Evolutionary conservation across 2,797 vertebrate genomes (phyloP), one percentile per base, ranked within the genome.

Genomic region (Sebastes melanostomus): DNA sequence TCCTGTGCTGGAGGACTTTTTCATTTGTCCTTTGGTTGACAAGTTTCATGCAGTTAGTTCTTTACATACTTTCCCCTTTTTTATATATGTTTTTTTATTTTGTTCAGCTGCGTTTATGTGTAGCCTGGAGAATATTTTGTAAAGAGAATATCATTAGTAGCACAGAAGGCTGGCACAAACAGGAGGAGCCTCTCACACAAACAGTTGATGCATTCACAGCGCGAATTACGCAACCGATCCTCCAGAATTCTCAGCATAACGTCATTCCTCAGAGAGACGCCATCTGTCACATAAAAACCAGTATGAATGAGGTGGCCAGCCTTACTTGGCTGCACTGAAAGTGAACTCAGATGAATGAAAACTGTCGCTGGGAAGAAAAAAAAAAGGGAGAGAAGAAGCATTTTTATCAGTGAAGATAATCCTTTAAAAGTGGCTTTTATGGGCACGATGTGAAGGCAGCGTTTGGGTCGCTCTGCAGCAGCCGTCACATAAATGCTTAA

Each of bases 211-310:
- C 54, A 78, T 63, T 65, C 56, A 59, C n/a, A 24, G 67, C 52
- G 30, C 55, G 68, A 79, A 72, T 81, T 74, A 59, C 60, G 6
- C 22, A 60, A 69, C 27, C 1, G 52, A 84, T 85, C 61, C 50
- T 65, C 22, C 46, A 65, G 30, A 73, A 46, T 81, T 74, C 38
- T 72, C 71, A 65, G 79, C 5, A 24, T 76, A 54, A 36, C 3
- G 1, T 58, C 20, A 18, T 70, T 70, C 80, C 71, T 77, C 1
- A 38, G 42, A 80, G 56, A 73, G 46, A 34, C 1, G 10, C 67
- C 81, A 78, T 80, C 75, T 87, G 79, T 85, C 71, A 42, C 63
- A 67, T 76, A 12, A 71, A 75, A 82, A 56, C 20, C 13, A 0
- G 13, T 24, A 3, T 75, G 32, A 67, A 54, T 59, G 38, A 60